phyloP scores from a whole-genome alignment of 2,797 vertebrate genomes.

The Catostomus latipinnis region DNA sequence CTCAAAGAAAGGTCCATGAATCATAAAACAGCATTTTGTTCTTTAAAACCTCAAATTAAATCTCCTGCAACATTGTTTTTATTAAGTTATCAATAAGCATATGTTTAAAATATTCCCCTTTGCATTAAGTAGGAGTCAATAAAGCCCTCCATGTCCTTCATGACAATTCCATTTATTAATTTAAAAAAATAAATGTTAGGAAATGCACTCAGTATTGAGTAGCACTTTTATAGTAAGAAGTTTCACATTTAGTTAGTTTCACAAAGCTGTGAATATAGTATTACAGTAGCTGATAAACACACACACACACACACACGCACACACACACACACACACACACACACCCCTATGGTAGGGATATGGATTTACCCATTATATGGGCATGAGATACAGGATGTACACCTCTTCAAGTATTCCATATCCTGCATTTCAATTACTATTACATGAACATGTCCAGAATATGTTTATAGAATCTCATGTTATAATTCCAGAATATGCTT shows the following conservation, averaged over 20 bases:
- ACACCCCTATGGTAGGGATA: too few species aligned
- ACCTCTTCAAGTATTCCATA: not conserved
- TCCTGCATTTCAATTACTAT: conserved; percentile 5
- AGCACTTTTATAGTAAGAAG: not conserved
- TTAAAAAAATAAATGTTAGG: not conserved
- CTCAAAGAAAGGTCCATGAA: conserved; percentile 22
- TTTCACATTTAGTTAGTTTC: not conserved
- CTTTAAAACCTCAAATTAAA: conserved; percentile 38
- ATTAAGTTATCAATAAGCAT: conserved; percentile 23
- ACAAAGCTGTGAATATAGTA: not conserved
- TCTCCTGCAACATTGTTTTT: not conserved
- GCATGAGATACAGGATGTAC: not conserved
- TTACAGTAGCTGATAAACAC: not conserved
- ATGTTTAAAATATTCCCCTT: conserved; percentile 6
- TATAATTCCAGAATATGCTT: not conserved
- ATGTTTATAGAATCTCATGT: not conserved
- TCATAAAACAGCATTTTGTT: conserved; percentile 40
- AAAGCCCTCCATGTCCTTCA: conserved; percentile 10
- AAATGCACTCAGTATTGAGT: not conserved
- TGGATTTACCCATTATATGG: too few species aligned
- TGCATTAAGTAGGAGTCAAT: not conserved
- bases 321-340: not conserved
- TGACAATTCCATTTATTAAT: conserved; percentile 5
- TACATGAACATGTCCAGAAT: not conserved
- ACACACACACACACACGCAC: not conserved